These are phyloP conservation scores for Paguma larvata DNA, from an alignment of 2,797 vertebrate species.

Conservation along the genomic window DNA sequence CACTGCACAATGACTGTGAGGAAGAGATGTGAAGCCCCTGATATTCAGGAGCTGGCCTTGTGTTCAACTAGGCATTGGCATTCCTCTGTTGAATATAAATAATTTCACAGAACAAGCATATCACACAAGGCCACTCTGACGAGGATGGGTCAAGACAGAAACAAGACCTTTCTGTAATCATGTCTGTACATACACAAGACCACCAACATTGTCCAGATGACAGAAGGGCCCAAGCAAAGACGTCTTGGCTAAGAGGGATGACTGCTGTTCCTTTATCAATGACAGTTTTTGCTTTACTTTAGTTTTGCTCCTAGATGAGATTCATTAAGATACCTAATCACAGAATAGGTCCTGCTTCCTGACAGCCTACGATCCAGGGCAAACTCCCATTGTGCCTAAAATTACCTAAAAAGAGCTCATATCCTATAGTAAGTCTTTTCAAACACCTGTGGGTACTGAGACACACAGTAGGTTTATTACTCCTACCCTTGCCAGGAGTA, in stretches of 20 bases:
- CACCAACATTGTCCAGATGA: neutral
- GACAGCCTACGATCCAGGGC: neutral
- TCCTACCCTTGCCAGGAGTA: neutral
- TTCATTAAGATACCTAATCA: neutral
- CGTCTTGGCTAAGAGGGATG: neutral
- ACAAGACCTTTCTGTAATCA: neutral
- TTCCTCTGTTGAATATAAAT: neutral
- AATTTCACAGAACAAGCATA: neutral
- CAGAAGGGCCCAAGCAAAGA: neutral
- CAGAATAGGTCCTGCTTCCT: neutral
- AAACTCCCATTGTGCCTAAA: neutral
- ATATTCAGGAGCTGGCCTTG: neutral
- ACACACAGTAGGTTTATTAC: too few relatives aligned
- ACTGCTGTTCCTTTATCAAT: neutral
- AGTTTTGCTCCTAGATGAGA: neutral
- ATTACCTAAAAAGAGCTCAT: neutral
- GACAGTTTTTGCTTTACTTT: neutral
- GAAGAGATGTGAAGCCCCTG: neutral
- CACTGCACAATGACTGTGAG: neutral
- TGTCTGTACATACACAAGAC: neutral
- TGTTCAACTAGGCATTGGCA: neutral
- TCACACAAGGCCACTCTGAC: neutral
- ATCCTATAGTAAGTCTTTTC: neutral
- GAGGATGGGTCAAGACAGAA: neutral
- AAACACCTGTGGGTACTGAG: neutral